A percentile compares a stretch with the other conserved stretches of the same genome.
These are phyloP conservation scores for Herpetotheres cachinnans DNA, from an alignment of 2,113 vertebrate genomes.

Conservation along the genomic window DNA sequence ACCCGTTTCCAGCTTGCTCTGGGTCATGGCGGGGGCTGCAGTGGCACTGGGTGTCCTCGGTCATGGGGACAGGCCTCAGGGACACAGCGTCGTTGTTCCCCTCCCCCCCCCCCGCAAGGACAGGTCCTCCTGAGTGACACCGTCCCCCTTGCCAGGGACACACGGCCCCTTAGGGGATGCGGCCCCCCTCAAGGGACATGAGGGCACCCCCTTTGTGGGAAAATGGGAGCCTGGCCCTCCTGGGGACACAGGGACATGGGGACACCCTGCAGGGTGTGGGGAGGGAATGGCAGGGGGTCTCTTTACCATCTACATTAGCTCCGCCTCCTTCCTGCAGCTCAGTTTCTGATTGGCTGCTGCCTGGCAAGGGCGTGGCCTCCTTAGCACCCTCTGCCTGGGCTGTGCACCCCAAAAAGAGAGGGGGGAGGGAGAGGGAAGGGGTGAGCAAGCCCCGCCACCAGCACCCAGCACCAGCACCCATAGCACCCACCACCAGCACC, in stretches of 20 bases:
- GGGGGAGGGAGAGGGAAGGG: not conserved
- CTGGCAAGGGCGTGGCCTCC: slow-evolving; percentile 48
- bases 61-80: not conserved
- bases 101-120: not conserved
- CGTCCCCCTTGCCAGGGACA: not conserved
- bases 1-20: not conserved
- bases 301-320: slow-evolving; percentile 70
- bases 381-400: slow-evolving; percentile 66
- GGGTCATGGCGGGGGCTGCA: not conserved
- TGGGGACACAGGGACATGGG: too few species aligned
- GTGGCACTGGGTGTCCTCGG: not conserved
- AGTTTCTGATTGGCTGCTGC: slow-evolving; percentile 67
- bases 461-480: not conserved
- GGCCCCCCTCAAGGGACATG: too few species aligned
- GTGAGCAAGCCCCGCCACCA: not conserved
- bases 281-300: not conserved
- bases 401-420: slow-evolving; percentile 32
- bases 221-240: too few species aligned
- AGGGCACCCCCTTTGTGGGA: too few species aligned
- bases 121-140: not conserved
- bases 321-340: slow-evolving; percentile 70
- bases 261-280: not conserved
- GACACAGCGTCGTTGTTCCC: too few species aligned
- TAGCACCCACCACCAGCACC: not conserved
- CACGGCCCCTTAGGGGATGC: not conserved